Base-by-base conservation (phyloP, 2,113 vertebrate genomes). In the Galbula dea region DNA sequence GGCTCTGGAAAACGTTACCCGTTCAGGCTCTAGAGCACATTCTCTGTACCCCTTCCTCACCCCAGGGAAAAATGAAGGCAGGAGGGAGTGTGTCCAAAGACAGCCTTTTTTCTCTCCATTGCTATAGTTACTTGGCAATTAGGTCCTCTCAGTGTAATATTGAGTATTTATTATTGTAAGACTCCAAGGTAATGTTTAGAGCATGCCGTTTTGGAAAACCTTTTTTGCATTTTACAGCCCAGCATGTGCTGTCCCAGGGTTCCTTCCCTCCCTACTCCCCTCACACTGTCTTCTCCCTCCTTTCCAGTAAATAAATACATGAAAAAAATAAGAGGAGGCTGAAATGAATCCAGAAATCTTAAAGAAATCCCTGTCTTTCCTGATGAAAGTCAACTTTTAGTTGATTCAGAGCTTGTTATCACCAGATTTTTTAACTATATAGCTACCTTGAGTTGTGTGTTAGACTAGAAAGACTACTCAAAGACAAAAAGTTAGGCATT, bases 1-100 rank as follows among this genome's bases (percentile, higher is more conserved):
- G 37, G 73, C 79, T 95, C 94, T 97, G 94, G 92, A 93, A 96
- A 97, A 93, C 0, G 13, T 95, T 93, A 93, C 88, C 89, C 84
- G 36, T 87, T 84, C 90, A 92, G 65, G 92, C 94, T 92, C 91
- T 91, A 94, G 94, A 96, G 94, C 88, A 77, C 95, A 81, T 90
- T 96, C 88, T 74, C 88, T 91, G 75, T 61, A 88, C 90, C 92
- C 90, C 72, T 80, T 96, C 75, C 66, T 45, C 81, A 84, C 93
- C 94, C 96, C 22, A 58, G 96, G 96, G 97, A 95, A 83, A 88
- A 90, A 91, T 88, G 59, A 66, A 95, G 73, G 88, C 73, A 61
- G 91, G 77, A 93, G 80, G 93, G 74, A 92, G 88, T 4, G 46
- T 63, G 51, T 90, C 94, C 94, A 92, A 43, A n/a, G 91, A 36